phyloP scores from a whole-genome alignment of 2,797 vertebrate species.

The Helarctos malayanus region DNA sequence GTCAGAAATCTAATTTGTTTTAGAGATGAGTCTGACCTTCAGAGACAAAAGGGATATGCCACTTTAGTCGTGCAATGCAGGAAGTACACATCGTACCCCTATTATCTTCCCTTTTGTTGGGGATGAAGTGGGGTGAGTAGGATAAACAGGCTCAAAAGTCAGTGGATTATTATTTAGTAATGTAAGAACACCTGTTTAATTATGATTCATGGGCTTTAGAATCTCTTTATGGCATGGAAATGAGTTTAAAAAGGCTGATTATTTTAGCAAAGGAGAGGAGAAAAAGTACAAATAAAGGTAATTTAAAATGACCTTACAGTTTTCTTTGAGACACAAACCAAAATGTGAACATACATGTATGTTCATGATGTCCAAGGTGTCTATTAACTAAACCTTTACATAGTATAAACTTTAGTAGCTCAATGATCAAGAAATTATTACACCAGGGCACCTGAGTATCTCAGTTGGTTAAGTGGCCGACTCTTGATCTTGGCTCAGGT shows the following conservation, averaged over 20 bases:
- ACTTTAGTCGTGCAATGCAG: not conserved
- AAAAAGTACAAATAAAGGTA: slow-evolving; percentile 31
- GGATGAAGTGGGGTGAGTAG: not conserved
- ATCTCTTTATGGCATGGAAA: slow-evolving; percentile 30
- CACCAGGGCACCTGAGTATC: not conserved
- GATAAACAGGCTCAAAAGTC: not conserved
- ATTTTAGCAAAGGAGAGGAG: not conserved
- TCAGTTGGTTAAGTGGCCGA: not conserved
- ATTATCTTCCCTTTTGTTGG: not conserved
- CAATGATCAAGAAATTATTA: slow-evolving; percentile 5
- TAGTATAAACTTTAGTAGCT: not conserved
- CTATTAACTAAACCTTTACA: not conserved
- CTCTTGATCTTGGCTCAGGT: not conserved
- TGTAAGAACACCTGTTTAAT: slow-evolving; percentile 31
- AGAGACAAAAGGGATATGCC: not conserved
- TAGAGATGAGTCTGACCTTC: not conserved
- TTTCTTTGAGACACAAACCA: not conserved
- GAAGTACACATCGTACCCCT: not conserved
- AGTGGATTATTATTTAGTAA: not conserved
- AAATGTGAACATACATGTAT: not conserved
- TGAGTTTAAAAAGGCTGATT: slow-evolving; percentile 49
- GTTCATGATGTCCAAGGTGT: not conserved
- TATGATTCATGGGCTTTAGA: slow-evolving; percentile 21
- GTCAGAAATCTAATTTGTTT: not conserved
- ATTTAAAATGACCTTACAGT: slow-evolving; percentile 26